phyloP scores from a whole-genome alignment of 2,888 invertebrate species.

The Dilophus febrilis region DNA sequence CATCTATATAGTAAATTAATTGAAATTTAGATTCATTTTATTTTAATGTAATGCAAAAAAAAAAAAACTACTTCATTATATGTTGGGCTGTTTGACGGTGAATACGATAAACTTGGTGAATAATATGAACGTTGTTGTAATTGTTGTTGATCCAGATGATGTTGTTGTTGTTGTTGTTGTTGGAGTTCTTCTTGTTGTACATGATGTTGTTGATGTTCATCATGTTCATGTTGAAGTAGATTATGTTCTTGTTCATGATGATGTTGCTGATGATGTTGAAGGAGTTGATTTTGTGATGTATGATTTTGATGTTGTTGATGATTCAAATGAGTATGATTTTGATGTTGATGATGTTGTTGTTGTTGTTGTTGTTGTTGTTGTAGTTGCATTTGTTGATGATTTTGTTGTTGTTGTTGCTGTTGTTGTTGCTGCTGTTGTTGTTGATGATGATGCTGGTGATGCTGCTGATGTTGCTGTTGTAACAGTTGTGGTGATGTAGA shows the following conservation, averaged over 20 bases:
- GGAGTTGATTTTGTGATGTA: background rate
- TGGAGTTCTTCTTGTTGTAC: too few relatives aligned
- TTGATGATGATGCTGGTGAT: constrained; percentile 13
- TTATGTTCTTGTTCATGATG: too few relatives aligned
- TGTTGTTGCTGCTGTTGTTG: constrained; percentile 21
- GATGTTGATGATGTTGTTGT: constrained; percentile 19
- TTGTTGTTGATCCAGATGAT: too few relatives aligned
- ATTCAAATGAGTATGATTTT: background rate
- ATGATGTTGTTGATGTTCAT: too few relatives aligned
- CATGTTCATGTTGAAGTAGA: too few relatives aligned
- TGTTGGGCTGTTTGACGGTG: constrained; percentile 25
- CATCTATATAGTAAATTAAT: background rate
- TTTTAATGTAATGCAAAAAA: too few relatives aligned
- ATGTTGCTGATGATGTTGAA: too few relatives aligned
- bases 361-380: constrained; percentile 16
- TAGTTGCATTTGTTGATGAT: constrained; percentile 8
- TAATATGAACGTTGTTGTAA: background rate
- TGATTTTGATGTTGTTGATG: background rate
- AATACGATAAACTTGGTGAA: constrained; percentile 16
- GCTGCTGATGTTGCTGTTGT: constrained; percentile 4
- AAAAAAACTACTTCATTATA: constrained; percentile 8
- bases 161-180: too few relatives aligned
- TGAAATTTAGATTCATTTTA: too few relatives aligned
- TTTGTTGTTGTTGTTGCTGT: constrained; percentile 11
- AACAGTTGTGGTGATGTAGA: constrained; percentile 19